Base-by-base conservation (phyloP, 1,140 invertebrate genomes). In the Colletes latitarsis region DNA sequence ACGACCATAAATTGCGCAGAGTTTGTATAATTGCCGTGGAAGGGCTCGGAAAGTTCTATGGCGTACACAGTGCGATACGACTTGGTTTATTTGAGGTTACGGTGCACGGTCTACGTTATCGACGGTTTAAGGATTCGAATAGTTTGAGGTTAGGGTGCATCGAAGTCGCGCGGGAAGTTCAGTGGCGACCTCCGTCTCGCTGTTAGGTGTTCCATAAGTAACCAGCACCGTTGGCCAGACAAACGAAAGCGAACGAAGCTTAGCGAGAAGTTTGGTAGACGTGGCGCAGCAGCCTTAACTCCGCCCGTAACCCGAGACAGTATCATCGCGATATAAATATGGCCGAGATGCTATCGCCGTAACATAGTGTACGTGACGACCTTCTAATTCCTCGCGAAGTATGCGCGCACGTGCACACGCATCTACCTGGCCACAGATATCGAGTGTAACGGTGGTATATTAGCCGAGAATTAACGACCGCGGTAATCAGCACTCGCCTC, bases 321-420 rank as follows among this genome's bases (percentile, higher is more conserved):
- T 87, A 83, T 87, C 85, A 83, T 87, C 84, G 76, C 43, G 85
- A 87, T 87, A 81, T 87, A 87, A 87, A 87, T 87, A 86, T 73
- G 69, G 74, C 67, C 72, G 74, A 89, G 90, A 91, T 91, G 81
- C 19, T 90, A 91, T 91, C 89, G 81, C 73, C 49, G 82, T 89
- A 88, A 91, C 82, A 81, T 90, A 91, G 88, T 91, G 89, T 89
- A 88, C 88, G 84, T 76, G 81, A 83, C 85, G 86, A 86, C 81
- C 85, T 88, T 87, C 89, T 91, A 91, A 91, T 91, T 91, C 88
- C 85, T 90, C 85, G 85, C 58, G 67, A 82, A 68, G 74, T 84
- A 86, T 82, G 58, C 70, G 70, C 69, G 76, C 57, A 58, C 75
- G 86, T 81, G 64, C 77, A 83, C 49, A 69, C 73, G 53, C 76